phyloP scores from a whole-genome alignment of 2,888 invertebrate species.

The Himalopsyche japonica region DNA sequence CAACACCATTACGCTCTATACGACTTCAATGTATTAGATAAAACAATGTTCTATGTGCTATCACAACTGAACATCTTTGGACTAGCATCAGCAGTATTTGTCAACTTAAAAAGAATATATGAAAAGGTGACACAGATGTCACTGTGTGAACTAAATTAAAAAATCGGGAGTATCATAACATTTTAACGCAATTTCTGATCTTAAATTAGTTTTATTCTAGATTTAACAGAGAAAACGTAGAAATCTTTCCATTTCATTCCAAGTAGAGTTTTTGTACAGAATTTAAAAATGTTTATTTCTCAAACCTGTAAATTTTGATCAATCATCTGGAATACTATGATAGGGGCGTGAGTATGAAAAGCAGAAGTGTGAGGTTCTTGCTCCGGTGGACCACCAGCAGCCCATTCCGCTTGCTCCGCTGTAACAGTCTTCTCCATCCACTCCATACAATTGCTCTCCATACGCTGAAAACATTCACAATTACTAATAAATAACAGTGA shows the following conservation, averaged over 20 bases:
- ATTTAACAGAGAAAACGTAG: background rate
- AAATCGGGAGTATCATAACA: too few species aligned
- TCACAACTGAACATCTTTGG: too few species aligned
- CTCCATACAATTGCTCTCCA: conserved; percentile 87
- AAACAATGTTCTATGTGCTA: too few species aligned
- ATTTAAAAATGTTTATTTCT: background rate
- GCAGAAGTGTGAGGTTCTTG: conserved; percentile 78
- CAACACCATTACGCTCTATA: too few species aligned
- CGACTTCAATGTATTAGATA: too few species aligned
- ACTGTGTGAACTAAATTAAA: too few species aligned
- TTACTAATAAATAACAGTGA: too few species aligned
- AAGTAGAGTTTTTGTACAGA: background rate
- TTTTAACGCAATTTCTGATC: too few species aligned
- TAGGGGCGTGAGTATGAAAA: conserved; percentile 91
- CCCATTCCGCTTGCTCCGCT: conserved; percentile 93
- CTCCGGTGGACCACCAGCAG: conserved; percentile 77
- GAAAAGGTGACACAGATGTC: too few species aligned
- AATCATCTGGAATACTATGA: conserved; percentile 98
- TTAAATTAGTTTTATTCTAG: too few species aligned
- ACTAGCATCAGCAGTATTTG: too few species aligned
- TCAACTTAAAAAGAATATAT: too few species aligned
- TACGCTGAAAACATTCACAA: conserved; percentile 60
- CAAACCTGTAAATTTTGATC: conserved; percentile 88
- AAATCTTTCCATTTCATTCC: background rate
- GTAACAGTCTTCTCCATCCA: conserved; percentile 95